Conservation (phyloP, 1,140 invertebrate genomes). For the Anadara kagoshimensis region DNA sequence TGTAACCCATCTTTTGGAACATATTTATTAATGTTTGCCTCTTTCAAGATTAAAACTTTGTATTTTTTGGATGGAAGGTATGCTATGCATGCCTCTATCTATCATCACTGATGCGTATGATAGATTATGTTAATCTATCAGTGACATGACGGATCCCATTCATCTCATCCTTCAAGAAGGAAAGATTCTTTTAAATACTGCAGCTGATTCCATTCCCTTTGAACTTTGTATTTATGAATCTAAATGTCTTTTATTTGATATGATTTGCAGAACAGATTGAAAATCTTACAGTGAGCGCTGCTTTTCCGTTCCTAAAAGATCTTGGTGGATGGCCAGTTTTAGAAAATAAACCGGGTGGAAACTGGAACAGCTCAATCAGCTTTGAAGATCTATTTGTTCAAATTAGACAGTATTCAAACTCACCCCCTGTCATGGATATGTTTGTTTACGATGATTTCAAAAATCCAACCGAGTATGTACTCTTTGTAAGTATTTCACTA, state of each 20-base stretch:
- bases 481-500: constrained; percentile 78
- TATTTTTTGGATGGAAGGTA: no score
- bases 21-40: no score
- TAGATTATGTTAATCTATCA: no score
- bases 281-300: constrained; percentile 80
- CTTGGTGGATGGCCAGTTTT: constrained; percentile 88
- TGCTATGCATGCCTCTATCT: no score
- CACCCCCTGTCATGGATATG: constrained; percentile 79
- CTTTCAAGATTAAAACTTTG: no score
- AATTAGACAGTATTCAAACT: constrained; percentile 86
- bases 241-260: constrained; percentile 1
- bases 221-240: background rate
- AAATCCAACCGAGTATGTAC: constrained; percentile 87
- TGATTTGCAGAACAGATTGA: constrained; percentile 72
- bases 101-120: no score
- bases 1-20: no score
- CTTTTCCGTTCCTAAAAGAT: constrained; percentile 82
- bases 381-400: constrained; percentile 82
- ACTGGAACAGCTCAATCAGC: constrained; percentile 80
- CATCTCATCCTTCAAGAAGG: background rate
- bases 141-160: background rate
- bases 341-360: constrained; percentile 32
- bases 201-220: background rate
- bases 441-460: constrained; percentile 92
- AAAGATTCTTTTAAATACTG: background rate